Base-by-base conservation (phyloP, 1,140 invertebrate species). In the Panagrolaimus sp. region DNA sequence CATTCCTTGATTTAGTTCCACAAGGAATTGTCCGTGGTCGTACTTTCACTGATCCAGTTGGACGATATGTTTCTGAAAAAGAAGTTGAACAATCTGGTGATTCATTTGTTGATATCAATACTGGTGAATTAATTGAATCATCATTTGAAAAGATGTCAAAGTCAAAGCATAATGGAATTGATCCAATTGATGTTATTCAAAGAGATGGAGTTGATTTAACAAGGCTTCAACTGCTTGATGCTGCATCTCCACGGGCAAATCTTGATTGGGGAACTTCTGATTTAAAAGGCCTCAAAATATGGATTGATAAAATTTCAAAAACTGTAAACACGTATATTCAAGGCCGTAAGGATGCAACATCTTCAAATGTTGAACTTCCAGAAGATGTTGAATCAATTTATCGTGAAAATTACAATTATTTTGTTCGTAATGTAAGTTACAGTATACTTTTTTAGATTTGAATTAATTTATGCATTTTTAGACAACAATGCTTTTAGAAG, bases 111-210 rank as follows among this genome's bases (percentile, higher is more conserved):
- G 47, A 76, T n/a, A 47, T 47, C 28, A 10, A 43, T 4, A 79
- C 70, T n/a, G 78, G 79, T 15, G 43, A 44, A 7, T 43, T 65
- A 15, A 65, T 83, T 1, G 65, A 70, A n/a, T 55, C 69, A 17
- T 21, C 65, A 12, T 82, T 70, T 65, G 95, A 98, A 83, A 98
- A 99, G 88, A 99, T 99, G 96, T 95, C 92, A 71, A 98, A 99
- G 86, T 98, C 95, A 0, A 98, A 98, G 85, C 84, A 89, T 67
- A 99, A 98, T 86, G 96, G 96, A 0, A 89, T 96, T 15, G 91
- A 96, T 85, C 96, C 96, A n/a, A 84, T 89, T 74, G 68, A 65
- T 26, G 66, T 82, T 8, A 47, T 82, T 26, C 71, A 76, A 14
- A 63, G 62, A 14, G 71, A 78, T 58, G 80, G 80, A n/a, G 62